phyloP scores from a whole-genome alignment of 2,797 vertebrate genomes.

The Masticophis lateralis region DNA sequence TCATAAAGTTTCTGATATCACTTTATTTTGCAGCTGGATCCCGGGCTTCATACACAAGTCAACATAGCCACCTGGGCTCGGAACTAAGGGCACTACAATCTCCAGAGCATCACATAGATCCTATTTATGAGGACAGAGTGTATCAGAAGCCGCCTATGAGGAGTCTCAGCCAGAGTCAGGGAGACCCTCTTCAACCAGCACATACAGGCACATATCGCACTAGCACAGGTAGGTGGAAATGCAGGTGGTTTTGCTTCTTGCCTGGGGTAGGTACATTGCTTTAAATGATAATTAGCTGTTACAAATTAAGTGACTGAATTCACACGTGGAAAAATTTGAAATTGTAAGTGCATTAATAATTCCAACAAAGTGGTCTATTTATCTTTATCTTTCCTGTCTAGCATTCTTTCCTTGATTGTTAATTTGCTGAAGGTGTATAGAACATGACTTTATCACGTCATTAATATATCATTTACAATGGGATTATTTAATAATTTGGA shows the following conservation, averaged over 20 bases:
- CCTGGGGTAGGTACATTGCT: not conserved
- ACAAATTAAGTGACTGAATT: conserved; percentile 3
- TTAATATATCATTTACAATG: not conserved
- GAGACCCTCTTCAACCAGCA: conserved; percentile 83
- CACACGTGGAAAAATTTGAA: conserved; percentile 13
- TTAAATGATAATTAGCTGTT: conserved; percentile 25
- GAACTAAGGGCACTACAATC: conserved; percentile 92
- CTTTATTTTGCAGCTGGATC: conserved; percentile 80
- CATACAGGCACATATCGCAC: conserved; percentile 88
- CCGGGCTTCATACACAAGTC: conserved; percentile 92
- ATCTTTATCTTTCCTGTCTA: not conserved
- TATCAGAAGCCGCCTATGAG: conserved; percentile 97
- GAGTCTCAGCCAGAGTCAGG: conserved; percentile 96
- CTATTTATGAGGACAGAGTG: conserved; percentile 96
- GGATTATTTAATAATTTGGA: not conserved
- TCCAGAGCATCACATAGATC: conserved; percentile 95
- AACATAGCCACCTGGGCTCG: conserved; percentile 89
- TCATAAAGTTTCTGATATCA: not conserved
- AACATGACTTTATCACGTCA: conserved; percentile 13
- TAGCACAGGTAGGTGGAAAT: conserved; percentile 85
- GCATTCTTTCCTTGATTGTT: conserved; percentile 8
- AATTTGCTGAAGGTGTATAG: conserved; percentile 7
- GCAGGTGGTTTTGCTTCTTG: not conserved
- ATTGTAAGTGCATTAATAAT: not conserved
- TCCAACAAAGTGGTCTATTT: not conserved